Evolutionary conservation across 2,888 invertebrate species (phyloP), one percentile per base, ranked within the genome.

Genomic region (Cybosia mesomella): DNA sequence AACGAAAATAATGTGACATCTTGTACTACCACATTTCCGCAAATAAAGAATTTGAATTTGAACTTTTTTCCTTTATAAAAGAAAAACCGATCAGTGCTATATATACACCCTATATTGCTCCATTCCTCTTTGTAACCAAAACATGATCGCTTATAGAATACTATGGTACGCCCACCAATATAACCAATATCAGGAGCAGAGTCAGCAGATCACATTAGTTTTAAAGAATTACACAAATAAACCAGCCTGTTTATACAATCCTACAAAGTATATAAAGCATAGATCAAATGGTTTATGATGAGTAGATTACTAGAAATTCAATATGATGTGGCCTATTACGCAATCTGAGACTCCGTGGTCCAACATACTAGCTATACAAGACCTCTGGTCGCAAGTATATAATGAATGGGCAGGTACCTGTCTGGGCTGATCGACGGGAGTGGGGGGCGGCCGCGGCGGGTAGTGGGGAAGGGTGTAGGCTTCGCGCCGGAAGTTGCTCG

Each of bases 401-500:
- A 18, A 0, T 24, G 39, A 18, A 18, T 34, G n/a, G 22, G 15
- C 8, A 54, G 18, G 55, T 71, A 94, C 94, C 92, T 92, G 94
- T 87, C 94, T 73, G 0, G 92, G 91, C 68, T 86, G 87, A 72
- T 93, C 93, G 70, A 86, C 85, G 39, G 91, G 90, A 0, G 90
- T 78, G 78, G 91, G 86, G 43, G 92, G 89, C 22, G 91, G 84
- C 36, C 92, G 84, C 36, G 93, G 89, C 28, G 91, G 84, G 84
- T 90, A 92, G 81, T 90, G 92, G 53, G 88, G 89, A 11, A 85
- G 79, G n/a, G 89, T 75, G 86, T 89, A 92, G 67, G 85, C 74
- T 72, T 92, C 92, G 54, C 91, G 91, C 0, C 93, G 89, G 82
- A 91, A 91, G 73, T 85, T 82, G 21, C 85, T 79, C 59, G 90